Conservation (phyloP, 2,797 vertebrate genomes). For the Gallinago nigripennis region DNA sequence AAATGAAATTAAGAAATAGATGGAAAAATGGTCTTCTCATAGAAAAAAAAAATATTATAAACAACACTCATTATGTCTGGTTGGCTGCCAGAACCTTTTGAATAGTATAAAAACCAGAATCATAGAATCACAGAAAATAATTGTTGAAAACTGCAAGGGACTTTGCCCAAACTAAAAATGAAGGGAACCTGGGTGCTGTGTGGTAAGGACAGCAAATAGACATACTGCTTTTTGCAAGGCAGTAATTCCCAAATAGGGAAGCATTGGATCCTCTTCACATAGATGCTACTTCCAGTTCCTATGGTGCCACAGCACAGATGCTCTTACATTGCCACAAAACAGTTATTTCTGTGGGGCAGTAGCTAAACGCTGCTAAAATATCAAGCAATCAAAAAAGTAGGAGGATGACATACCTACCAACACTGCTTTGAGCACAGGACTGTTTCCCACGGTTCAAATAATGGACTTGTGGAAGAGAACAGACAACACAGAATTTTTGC, state of each 20-base stretch:
- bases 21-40: neutral
- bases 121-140: neutral
- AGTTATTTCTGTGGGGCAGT: neutral
- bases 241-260: neutral
- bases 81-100: neutral
- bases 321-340: neutral
- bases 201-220: neutral
- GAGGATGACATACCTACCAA: neutral
- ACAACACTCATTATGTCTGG: neutral
- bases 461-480: neutral
- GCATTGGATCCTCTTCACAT: neutral
- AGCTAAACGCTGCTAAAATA: neutral
- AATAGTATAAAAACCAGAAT: neutral
- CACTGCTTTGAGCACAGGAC: neutral
- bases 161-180: neutral
- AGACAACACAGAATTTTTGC: neutral
- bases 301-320: neutral
- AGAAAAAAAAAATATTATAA: neutral
- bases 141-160: neutral
- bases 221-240: neutral
- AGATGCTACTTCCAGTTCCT: neutral
- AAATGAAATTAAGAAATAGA: neutral
- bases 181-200: rapidly evolving
- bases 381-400: neutral
- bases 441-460: neutral